Conservation (phyloP, 2,797 vertebrate genomes). For the Ambastaia sidthimunki region DNA sequence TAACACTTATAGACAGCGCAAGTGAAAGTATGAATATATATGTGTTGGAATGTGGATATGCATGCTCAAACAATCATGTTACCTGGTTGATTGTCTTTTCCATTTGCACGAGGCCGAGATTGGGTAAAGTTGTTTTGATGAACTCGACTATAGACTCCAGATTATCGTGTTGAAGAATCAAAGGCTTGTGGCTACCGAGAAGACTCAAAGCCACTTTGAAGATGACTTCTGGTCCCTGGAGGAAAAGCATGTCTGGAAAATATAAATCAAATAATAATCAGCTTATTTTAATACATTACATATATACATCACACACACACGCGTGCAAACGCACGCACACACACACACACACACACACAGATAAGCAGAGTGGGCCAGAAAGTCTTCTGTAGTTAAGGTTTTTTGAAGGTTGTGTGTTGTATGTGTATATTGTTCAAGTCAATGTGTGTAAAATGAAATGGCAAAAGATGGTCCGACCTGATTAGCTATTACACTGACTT, state of each 20-base stretch:
- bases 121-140: conserved; percentile 95
- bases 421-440: neutral
- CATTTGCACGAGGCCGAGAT: conserved; percentile 96
- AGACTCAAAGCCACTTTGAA: conserved; percentile 97
- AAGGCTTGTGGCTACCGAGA: conserved; percentile 94
- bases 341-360: neutral
- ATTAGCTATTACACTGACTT: neutral
- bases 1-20: neutral
- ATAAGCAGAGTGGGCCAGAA: neutral
- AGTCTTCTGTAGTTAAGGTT: neutral
- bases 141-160: conserved; percentile 98
- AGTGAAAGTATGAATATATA: neutral
- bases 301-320: no score
- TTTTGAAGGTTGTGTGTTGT: neutral
- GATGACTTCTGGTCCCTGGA: conserved; percentile 94
- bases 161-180: conserved; percentile 96
- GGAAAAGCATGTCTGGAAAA: conserved; percentile 91
- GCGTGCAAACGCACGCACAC: no score
- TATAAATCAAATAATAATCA: neutral
- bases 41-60: neutral
- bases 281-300: neutral
- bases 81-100: conserved; percentile 99
- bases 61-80: conserved; percentile 22
- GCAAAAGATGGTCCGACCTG: neutral
- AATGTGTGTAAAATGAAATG: neutral